phyloP scores from a whole-genome alignment of 2,888 invertebrate genomes.

The Druceiella hillmani region DNA sequence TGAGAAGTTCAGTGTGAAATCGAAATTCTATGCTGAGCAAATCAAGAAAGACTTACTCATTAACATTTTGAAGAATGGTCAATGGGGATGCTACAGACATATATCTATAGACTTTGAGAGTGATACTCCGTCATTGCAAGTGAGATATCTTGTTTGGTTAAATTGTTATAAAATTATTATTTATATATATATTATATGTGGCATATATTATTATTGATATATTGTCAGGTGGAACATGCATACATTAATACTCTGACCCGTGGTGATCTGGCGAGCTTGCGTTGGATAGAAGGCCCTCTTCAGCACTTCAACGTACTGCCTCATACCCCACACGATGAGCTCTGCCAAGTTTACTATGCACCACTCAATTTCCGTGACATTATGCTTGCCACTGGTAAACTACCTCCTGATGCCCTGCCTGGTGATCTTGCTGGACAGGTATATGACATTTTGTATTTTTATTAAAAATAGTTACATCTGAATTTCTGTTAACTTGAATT shows the following conservation, averaged over 20 bases:
- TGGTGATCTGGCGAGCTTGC: conserved; percentile 89
- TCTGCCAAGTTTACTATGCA: conserved; percentile 88
- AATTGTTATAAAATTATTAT: no score
- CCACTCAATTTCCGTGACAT: conserved; percentile 97
- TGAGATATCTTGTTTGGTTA: conserved; percentile 22
- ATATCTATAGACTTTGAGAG: conserved; percentile 53
- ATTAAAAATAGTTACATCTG: background rate
- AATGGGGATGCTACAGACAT: conserved; percentile 88
- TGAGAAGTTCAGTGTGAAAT: conserved; percentile 53
- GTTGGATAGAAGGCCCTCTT: conserved; percentile 88
- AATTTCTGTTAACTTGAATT: no score
- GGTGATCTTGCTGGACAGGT: conserved; percentile 72
- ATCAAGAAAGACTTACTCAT: conserved; percentile 72
- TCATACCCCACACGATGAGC: conserved; percentile 50
- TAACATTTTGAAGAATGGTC: conserved; percentile 76
- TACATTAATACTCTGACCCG: conserved; percentile 90
- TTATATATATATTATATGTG: no score
- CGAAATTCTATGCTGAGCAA: conserved; percentile 57
- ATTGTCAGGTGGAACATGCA: conserved; percentile 87
- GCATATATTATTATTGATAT: no score
- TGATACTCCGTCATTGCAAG: conserved; percentile 35
- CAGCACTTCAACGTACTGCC: conserved; percentile 45
- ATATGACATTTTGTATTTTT: conserved; percentile 4
- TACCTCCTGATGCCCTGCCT: conserved; percentile 95
- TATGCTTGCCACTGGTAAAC: conserved; percentile 96